phyloP scores from a whole-genome alignment of 2,888 invertebrate species.

The Pantelozetes paolii region DNA sequence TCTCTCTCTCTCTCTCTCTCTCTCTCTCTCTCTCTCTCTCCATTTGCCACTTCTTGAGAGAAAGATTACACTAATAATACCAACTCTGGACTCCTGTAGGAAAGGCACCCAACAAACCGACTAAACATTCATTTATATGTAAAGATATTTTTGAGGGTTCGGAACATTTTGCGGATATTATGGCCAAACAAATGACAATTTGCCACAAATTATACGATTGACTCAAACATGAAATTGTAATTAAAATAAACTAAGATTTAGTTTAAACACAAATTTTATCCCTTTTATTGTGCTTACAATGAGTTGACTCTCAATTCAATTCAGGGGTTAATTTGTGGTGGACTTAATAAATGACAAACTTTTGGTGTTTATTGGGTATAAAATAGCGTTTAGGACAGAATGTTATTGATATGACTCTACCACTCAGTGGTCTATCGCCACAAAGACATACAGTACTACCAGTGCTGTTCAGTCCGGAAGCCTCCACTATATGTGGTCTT shows the following conservation, averaged over 20 bases:
- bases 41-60: conserved; percentile 16
- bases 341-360: neutral
- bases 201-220: neutral
- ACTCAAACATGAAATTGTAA: neutral
- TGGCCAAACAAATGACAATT: neutral
- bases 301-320: neutral
- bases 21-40: neutral
- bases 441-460: neutral
- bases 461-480: conserved; percentile 9
- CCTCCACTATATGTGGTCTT: conserved; percentile 17
- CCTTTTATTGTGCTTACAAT: too few relatives aligned
- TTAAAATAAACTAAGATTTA: neutral
- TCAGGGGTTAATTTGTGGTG: neutral
- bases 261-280: too few relatives aligned
- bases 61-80: conserved; percentile 2
- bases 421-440: neutral
- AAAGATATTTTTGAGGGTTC: neutral
- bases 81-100: neutral
- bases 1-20: neutral
- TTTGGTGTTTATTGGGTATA: neutral
- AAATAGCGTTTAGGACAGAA: neutral
- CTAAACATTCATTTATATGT: conserved; percentile 17
- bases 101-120: conserved; percentile 3
- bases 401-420: neutral
- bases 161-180: neutral